Evolutionary conservation across 2,797 vertebrate genomes (phyloP), one percentile per base, ranked within the genome.

Genomic region (Mus spretus): DNA sequence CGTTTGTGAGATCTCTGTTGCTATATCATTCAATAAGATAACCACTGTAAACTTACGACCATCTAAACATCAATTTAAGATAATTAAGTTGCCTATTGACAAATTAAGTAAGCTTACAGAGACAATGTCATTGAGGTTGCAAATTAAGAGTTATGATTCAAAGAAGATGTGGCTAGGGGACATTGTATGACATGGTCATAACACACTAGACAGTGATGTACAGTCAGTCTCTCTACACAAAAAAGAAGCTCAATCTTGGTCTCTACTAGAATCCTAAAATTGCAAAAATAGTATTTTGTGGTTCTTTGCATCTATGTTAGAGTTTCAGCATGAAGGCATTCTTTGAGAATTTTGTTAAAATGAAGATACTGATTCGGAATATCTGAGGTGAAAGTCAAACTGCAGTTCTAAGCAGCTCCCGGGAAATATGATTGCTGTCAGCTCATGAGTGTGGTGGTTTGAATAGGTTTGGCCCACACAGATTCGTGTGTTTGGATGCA

Each of bases 31-130:
- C 24, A 63, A 59, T 77, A 65, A 34, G 1, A 13, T 53, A 63
- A 19, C 5, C 50, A 50, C 47, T 20, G 79, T 26, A 10, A 50
- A 67, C 4, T 28, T 55, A 65, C 40, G 26, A 10, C 10, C 34
- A 93, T 40, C 81, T 87, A 83, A 83, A 90, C 3, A 93, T 40
- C n/a, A 84, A n/a, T 55, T 83, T 77, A 94, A 83, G 63, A 74
- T 34, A 34, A 34, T 79, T 50, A 63, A 91, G 67, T 47, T 80
- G 14, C 8, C 15, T 55, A 47, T 15, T 55, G 55, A 26, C 15
- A 59, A 82, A 26, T 3, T 6, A 26, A 82, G 24, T 40, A 40
- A 82, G n/a, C 20, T 82, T 82, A 59, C 12, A 82, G 20, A 40
- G 80, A 26, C n/a, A 59, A 8, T 40, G n/a, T 26, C 17, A 22